These are phyloP conservation scores for Simalia tracyae DNA, from an alignment of 2,797 vertebrate species.

Conservation along the genomic window DNA sequence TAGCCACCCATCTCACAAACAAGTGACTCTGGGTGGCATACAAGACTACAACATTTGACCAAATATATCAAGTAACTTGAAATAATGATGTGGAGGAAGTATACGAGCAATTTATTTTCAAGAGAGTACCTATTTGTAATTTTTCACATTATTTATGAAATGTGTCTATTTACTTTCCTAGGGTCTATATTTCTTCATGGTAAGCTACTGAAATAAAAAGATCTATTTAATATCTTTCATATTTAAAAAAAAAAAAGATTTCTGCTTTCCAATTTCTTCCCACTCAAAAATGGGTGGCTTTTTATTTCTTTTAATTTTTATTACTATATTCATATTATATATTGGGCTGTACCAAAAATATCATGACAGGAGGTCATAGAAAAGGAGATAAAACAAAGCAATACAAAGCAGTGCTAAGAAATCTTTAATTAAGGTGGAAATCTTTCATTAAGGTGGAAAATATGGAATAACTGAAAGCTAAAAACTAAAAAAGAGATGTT, in stretches of 20 bases:
- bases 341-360: not conserved
- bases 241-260: not conserved
- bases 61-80: not conserved
- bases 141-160: not conserved
- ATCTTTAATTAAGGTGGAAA: not conserved
- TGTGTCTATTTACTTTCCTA: not conserved
- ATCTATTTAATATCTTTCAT: not conserved
- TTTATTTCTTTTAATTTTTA: not conserved
- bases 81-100: not conserved
- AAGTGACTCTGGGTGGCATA: too few relatives aligned
- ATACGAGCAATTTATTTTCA: not conserved
- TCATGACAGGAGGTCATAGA: not conserved
- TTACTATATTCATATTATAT: not conserved
- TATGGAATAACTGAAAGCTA: slow-evolving; percentile 20
- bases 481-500: not conserved
- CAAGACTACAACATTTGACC: not conserved
- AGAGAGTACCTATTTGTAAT: not conserved
- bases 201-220: not conserved
- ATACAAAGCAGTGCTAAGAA: not conserved
- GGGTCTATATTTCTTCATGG: not conserved
- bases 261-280: too few relatives aligned
- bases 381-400: not conserved
- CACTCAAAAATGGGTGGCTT: not conserved
- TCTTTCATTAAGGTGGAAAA: not conserved
- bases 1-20: too few relatives aligned